Evolutionary conservation across 2,113 vertebrate genomes (phyloP).

Genomic region (Pagrus major): DNA sequence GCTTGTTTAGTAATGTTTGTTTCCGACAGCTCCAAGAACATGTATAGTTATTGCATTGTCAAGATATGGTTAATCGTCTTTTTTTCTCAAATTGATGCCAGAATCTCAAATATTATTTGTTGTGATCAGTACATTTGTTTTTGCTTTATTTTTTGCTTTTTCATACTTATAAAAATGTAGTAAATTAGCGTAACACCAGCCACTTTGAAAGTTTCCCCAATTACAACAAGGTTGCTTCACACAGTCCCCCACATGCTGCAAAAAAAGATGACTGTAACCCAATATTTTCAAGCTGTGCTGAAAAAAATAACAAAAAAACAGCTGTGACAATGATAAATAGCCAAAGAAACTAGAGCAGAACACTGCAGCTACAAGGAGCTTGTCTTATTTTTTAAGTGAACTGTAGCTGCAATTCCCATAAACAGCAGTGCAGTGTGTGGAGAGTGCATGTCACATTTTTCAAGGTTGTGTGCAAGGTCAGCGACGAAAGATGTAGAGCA

Average conservation of each 20-base stretch:
- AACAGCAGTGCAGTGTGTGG: background rate
- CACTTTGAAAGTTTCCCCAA: slow-evolving; percentile 21
- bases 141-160: background rate
- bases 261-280: slow-evolving; percentile 42
- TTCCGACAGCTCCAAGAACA: slow-evolving; percentile 13
- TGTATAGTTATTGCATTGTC: background rate
- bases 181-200: slow-evolving; percentile 30
- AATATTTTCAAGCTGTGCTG: slow-evolving; percentile 42
- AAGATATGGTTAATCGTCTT: background rate
- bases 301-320: slow-evolving; percentile 25
- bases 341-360: slow-evolving; percentile 77
- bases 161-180: slow-evolving; percentile 7
- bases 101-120: background rate
- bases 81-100: background rate
- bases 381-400: slow-evolving; percentile 32
- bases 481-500: background rate
- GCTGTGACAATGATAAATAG: slow-evolving; percentile 81
- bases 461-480: slow-evolving; percentile 36
- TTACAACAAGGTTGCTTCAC: slow-evolving; percentile 54
- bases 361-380: slow-evolving; percentile 42
- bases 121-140: background rate
- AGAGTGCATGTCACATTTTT: slow-evolving; percentile 27
- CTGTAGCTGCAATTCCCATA: slow-evolving; percentile 44
- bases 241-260: slow-evolving; percentile 36
- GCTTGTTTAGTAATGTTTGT: background rate